These are phyloP conservation scores for Pollimyrus isidori DNA, from an alignment of 2,113 vertebrate species.

Conservation along the genomic window DNA sequence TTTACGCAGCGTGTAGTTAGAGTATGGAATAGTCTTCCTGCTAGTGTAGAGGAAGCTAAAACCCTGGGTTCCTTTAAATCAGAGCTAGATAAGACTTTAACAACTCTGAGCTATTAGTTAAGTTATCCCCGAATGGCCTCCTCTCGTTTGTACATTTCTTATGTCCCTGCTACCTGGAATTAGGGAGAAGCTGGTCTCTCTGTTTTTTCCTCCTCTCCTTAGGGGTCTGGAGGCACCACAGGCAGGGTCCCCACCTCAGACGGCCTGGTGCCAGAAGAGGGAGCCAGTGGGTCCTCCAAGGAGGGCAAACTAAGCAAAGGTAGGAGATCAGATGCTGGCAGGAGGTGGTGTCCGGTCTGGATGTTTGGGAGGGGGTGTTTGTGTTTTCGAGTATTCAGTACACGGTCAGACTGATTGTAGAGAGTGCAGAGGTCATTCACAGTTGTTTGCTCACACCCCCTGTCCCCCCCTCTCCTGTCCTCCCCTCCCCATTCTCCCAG, in stretches of 20 bases:
- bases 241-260: not conserved
- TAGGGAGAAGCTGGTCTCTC: not conserved
- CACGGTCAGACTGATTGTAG: not conserved
- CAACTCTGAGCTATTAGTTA: no score
- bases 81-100: no score
- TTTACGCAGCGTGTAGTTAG: no score
- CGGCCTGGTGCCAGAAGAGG: conserved; percentile 7
- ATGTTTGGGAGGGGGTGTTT: not conserved
- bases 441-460: not conserved
- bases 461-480: not conserved
- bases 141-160: no score
- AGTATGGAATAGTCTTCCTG: no score
- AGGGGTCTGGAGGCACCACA: conserved; percentile 7
- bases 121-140: no score
- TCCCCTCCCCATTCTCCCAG: conserved; percentile 47
- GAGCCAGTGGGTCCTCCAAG: conserved; percentile 31
- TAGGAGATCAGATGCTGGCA: conserved; percentile 27
- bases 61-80: no score
- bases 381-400: not conserved
- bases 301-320: conserved; percentile 64
- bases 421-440: not conserved
- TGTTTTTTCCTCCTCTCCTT: not conserved
- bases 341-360: not conserved
- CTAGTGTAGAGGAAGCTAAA: no score
- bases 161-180: not conserved